Evolutionary conservation across 2,113 vertebrate species (phyloP).

Genomic region (Anser cygnoides): DNA sequence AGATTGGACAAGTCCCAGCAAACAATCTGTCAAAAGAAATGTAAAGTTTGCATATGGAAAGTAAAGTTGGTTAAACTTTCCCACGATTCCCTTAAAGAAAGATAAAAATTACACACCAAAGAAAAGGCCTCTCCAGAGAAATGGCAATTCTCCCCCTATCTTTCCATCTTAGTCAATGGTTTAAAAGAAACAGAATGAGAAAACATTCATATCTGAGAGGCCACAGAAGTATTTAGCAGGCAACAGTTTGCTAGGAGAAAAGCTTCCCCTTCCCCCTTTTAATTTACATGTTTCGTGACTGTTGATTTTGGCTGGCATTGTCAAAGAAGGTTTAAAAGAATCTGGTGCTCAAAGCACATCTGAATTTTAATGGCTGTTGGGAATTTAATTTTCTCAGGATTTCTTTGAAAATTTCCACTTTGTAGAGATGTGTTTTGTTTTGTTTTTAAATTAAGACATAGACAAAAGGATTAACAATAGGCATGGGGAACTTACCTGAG

Average conservation of each 20-base stretch:
- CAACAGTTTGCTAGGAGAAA: not conserved
- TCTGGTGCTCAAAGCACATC: not conserved
- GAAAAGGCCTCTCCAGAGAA: not conserved
- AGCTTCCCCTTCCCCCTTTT: not conserved
- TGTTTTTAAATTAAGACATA: not conserved
- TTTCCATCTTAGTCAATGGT: not conserved
- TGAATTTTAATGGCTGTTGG: not conserved
- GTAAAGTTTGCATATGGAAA: slow-evolving; percentile 55
- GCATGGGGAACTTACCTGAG: not conserved
- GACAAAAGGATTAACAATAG: not conserved
- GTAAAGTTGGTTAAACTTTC: slow-evolving; percentile 47
- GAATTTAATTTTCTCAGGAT: not conserved
- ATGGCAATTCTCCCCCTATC: not conserved
- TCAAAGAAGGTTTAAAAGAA: not conserved
- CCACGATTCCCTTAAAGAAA: slow-evolving; percentile 47
- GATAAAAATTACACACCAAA: not conserved
- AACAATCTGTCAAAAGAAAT: slow-evolving; percentile 52
- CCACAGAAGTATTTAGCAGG: not conserved
- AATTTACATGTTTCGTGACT: not conserved
- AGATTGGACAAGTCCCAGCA: slow-evolving; percentile 67
- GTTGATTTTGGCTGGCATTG: not conserved
- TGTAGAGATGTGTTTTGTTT: not conserved
- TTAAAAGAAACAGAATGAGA: not conserved
- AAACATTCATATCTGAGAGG: not conserved
- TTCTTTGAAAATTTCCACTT: slow-evolving; percentile 10